These are phyloP conservation scores for Chamaea fasciata DNA, from an alignment of 2,113 vertebrate genomes.

Conservation along the genomic window DNA sequence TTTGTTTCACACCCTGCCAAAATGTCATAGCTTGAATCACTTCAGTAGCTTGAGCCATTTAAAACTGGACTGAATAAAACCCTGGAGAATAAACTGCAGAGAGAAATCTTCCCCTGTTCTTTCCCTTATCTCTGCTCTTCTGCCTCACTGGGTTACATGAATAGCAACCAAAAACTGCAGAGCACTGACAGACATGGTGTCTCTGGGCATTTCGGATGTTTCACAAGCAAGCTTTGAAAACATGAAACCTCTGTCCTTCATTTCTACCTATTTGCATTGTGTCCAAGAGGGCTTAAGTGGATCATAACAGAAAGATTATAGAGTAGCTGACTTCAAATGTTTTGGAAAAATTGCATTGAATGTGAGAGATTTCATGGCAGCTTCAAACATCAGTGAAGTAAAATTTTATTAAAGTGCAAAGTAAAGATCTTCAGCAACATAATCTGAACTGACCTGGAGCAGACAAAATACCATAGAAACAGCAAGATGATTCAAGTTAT, in stretches of 20 bases:
- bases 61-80: conserved; percentile 20
- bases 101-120: not conserved
- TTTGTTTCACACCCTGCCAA: conserved; percentile 56
- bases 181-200: not conserved
- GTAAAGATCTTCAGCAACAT: not conserved
- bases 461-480: not conserved
- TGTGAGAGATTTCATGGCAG: not conserved
- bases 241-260: not conserved
- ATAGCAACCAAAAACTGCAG: not conserved
- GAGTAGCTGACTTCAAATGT: not conserved
- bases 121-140: conserved; percentile 19
- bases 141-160: conserved; percentile 15
- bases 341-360: not conserved
- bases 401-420: not conserved
- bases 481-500: not conserved
- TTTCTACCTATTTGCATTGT: not conserved
- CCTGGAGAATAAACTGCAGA: not conserved
- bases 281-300: not conserved
- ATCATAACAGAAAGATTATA: not conserved
- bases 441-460: not conserved
- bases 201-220: not conserved
- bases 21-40: conserved; percentile 36
- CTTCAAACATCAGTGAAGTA: not conserved
- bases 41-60: conserved; percentile 29
- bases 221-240: not conserved